Evolutionary conservation across 2,113 vertebrate species (phyloP).

Genomic region (Sylvietta virens): DNA sequence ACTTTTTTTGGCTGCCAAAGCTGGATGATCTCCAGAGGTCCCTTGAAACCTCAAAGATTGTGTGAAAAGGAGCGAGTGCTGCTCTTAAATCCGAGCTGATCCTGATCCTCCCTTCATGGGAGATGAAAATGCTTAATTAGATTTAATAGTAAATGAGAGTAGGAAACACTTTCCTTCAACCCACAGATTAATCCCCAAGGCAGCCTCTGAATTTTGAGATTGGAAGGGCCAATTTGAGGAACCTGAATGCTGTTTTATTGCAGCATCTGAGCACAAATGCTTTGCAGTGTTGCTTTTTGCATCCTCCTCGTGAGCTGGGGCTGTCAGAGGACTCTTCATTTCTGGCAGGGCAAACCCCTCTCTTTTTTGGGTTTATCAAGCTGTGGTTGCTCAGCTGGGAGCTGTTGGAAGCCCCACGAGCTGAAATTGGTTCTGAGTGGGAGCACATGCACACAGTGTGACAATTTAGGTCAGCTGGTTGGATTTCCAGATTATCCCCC

Average conservation of each 20-base stretch:
- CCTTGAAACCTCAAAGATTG: neutral
- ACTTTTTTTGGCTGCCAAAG: neutral
- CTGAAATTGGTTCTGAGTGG: neutral
- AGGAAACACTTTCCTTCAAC: neutral
- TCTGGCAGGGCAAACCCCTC: constrained; percentile 6
- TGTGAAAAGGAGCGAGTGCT: neutral
- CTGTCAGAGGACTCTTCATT: neutral
- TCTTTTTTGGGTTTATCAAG: neutral
- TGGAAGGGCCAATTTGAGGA: neutral
- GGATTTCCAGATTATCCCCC: neutral
- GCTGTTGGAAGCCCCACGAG: constrained; percentile 1
- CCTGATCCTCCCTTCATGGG: neutral
- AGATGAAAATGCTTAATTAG: neutral
- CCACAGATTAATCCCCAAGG: neutral
- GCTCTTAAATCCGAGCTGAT: neutral
- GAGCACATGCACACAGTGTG: neutral
- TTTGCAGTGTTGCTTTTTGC: neutral
- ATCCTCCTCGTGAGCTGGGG: neutral
- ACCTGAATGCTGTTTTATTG: neutral
- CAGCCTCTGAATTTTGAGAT: neutral
- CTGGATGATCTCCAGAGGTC: neutral
- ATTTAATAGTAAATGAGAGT: neutral
- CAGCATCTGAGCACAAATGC: neutral
- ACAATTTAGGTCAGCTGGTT: neutral
- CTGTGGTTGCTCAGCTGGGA: constrained; percentile 44